Evolutionary conservation across 1,140 invertebrate species (phyloP), one percentile per base, ranked within the genome.

Genomic region (Drosophila ogumai): DNA sequence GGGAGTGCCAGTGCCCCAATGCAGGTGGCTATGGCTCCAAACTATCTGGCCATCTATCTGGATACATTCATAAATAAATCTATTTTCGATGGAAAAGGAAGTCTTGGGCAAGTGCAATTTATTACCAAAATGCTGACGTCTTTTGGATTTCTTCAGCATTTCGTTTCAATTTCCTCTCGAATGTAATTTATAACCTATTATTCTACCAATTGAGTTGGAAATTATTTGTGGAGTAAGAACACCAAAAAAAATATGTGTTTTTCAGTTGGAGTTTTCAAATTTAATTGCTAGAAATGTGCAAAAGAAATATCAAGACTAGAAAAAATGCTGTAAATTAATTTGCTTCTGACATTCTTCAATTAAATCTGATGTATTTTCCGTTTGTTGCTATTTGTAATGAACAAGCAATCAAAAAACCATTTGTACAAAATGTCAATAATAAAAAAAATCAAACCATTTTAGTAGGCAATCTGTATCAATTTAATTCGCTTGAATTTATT

Each of bases 21-120:
- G 65, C 66, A 71, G 68, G 65, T 72, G 65, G 65, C 13, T 19
- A 34, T 40, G 36, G 55, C 17, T 60, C 28, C 52, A 10, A 34
- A 13, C 49, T 68, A 38, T 15, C 31, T 19, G 63, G 22, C 67
- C 49, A 72, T 54, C 60, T 19, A 69, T 34, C 64, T 58, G 32
- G 68, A 49, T 41, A 71, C 66, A 71, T 58, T 72, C 66, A 72
- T 72, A 72, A 72, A 72, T 72, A 72, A 71, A 71, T 58, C 65
- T 72, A 72, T 72, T 58, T 69, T 71, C 36, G 66, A 49, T 32
- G 17, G 50, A 8, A 28, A 57, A 57, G 65, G 46, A 68, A 71
- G 52, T 72, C 50, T 41, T 69, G 68, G 50, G 25, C 41, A 72
- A 58, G 31, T 71, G 52, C 66, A 71, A 72, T 72, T 72, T 72